phyloP scores from a whole-genome alignment of 2,113 vertebrate genomes.

The Campylomormyrus numenius region DNA sequence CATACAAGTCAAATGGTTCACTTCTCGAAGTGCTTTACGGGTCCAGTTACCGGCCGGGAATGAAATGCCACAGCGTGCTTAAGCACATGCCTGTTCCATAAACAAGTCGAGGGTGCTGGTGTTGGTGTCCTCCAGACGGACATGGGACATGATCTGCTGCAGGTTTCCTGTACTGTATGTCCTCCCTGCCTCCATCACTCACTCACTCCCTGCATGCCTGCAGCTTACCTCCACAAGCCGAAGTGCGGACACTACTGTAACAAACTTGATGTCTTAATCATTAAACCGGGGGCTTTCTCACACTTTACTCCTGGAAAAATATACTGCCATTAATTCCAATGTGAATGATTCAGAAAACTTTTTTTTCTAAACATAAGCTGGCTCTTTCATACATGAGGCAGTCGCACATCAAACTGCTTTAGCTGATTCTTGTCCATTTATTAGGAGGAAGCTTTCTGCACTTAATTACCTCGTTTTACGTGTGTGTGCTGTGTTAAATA shows the following conservation, averaged over 20 bases:
- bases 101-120: neutral
- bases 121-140: neutral
- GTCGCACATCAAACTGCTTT: neutral
- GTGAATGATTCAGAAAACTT: neutral
- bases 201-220: neutral
- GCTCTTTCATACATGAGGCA: neutral
- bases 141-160: neutral
- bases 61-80: neutral
- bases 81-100: neutral
- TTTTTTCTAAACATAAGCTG: neutral
- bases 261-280: neutral
- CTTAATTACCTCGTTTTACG: neutral
- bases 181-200: neutral
- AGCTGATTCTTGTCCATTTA: neutral
- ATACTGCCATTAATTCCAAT: neutral
- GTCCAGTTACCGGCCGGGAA: neutral
- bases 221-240: neutral
- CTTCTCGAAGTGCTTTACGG: conserved; percentile 3
- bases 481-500: neutral
- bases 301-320: neutral
- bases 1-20: conserved; percentile 6
- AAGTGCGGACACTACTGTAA: neutral
- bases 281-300: neutral
- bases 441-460: neutral
- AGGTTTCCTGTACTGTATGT: neutral